Evolutionary conservation across 23 tunicate species (phyloP), one percentile per base, ranked within the genome.

Genomic region (Halocynthia aurantium): DNA sequence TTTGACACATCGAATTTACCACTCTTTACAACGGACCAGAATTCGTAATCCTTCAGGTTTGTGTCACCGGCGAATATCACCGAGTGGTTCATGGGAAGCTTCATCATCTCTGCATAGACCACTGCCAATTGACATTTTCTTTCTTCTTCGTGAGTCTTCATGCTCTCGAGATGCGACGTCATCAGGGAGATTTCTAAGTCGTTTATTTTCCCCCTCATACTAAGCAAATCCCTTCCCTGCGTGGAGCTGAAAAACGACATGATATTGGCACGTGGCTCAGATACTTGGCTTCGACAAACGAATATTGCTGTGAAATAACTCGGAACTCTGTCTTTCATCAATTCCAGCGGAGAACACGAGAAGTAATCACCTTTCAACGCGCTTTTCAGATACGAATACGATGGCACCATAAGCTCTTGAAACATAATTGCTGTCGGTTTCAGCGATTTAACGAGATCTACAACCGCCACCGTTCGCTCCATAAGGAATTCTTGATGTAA

Each of bases 61-160:
- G 81, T 83, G 67, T 83, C 87, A 6, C 81, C 87, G 12, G 81
- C 87, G 55, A 83, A 83, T 12, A 83, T 68, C 10, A 83, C 87
- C 11, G 87, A 76, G 13, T 67, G 61, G 11, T 52, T 51, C 2
- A 66, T 51, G 20, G 50, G 54, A 61, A 78, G n/a, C 10, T 67
- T 51, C 68, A 10, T 67, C 76, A 83, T 76, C 18, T 9, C 8
- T 9, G 55, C 57, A 78, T 69, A 83, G 52, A 82, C 70, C 22
- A 7, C 51, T 19, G 18, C 52, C n/a, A 82, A 61, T 75, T 82
- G 86, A 8, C 21, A 50, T 55, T 76, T 82, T 18, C 86, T 62
- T 50, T 51, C 68, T 19, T 11, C 18, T 15, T 69, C 71, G 9
- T 52, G 73, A 22, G 68, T 31, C 20, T 52, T 61, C 12, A 72